Percentiles rank a stretch among this genome's conserved stretches.
These are phyloP conservation scores for Connochaetes taurinus DNA, from an alignment of 2,113 vertebrate species.

Conservation along the genomic window DNA sequence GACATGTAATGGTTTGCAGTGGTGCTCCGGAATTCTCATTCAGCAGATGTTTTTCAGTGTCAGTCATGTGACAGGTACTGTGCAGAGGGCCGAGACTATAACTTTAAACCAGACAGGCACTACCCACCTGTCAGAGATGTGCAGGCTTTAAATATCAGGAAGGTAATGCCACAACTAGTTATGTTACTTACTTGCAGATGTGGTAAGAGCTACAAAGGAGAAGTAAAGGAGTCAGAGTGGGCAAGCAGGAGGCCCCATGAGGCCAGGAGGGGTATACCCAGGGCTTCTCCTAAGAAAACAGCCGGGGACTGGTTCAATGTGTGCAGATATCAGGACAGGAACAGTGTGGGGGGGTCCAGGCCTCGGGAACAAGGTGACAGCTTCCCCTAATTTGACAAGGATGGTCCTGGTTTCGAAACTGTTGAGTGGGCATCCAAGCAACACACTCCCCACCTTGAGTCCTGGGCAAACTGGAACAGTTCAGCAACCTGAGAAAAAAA, in stretches of 20 bases:
- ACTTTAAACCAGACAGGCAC: not conserved
- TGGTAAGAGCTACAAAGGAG: not conserved
- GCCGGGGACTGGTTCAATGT: accelerated
- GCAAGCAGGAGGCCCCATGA: accelerated
- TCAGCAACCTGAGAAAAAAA: not conserved
- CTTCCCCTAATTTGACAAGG: not conserved
- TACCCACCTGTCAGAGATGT: not conserved
- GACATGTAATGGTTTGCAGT: not conserved
- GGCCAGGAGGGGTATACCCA: accelerated
- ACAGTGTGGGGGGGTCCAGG: accelerated
- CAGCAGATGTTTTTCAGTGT: not conserved
- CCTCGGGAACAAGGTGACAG: not conserved
- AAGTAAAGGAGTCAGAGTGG: not conserved
- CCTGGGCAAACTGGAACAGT: not conserved
- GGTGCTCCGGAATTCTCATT: not conserved
- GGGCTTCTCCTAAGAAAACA: not conserved
- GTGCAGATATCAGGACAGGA: accelerated
- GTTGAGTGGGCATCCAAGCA: not conserved
- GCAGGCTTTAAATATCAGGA: not conserved
- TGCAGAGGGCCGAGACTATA: not conserved
- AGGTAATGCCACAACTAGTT: not conserved
- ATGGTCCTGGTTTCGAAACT: not conserved
- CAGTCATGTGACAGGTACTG: not conserved
- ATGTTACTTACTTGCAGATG: not conserved
- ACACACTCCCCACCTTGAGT: not conserved